Evolutionary conservation across 2,797 vertebrate species (phyloP), one percentile per base, ranked within the genome.

Genomic region (Artibeus jamaicensis): DNA sequence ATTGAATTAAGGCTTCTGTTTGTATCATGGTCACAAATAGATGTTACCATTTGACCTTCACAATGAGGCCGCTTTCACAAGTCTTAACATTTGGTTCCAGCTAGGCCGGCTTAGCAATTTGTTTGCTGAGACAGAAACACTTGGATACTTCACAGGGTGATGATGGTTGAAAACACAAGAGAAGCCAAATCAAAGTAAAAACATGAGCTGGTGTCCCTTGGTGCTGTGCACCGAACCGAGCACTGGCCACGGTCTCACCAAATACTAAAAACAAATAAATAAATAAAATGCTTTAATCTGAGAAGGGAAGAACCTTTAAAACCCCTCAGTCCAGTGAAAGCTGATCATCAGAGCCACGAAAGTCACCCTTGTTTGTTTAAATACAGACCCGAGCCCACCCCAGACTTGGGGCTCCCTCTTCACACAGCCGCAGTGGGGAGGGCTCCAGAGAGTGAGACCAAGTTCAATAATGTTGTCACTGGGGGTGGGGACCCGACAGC

Each of bases 61-160:
- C 24, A 1, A 1, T 62, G 10, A 46, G 59, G 19, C 32, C 21
- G 55, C n/a, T 70, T 79, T 29, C 79, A 57, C 24, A 32, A 10
- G 32, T 12, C 32, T 74, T 24, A 82, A 81, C 42, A 2, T 26
- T 48, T 29, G 26, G 19, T 5, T 68, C 48, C 62, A 57, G 0
- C 0, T 1, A 53, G 9, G n/a, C 0, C 42, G 24, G 16, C 16
- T 29, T 44, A 26, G 19, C 26, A 1, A 1, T 16, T 16, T 8
- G 14, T 32, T n/a, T 50, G 50, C 70, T 34, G 32, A 29, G 37
- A 34, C 37, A 37, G 46, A 76, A 48, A n/a, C 34, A n/a, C 21
- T 1, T 34, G 37, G n/a, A 9, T 21, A 22, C 42, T 19, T 71
- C 65, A 39, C 19, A 21, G 2, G 0, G 67, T 16, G 29, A 57